Evolutionary conservation across 2,797 vertebrate species (phyloP).

Genomic region (Leucoraja ocellata): DNA sequence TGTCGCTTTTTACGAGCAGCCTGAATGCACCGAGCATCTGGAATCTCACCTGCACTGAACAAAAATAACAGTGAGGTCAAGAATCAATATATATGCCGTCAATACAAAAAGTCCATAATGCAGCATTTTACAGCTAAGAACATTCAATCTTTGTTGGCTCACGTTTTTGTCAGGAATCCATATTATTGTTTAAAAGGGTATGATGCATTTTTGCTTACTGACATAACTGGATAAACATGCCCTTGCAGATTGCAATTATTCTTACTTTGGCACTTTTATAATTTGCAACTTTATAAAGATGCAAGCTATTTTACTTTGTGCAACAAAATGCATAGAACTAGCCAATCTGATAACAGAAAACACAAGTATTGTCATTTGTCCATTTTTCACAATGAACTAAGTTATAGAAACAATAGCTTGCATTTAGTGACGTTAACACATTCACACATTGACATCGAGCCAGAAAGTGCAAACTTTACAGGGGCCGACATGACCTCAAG

Average conservation of each 20-base stretch:
- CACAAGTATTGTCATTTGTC: background rate
- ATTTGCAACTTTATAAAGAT: background rate
- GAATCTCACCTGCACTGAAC: constrained; percentile 61
- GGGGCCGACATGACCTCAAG: too few relatives aligned
- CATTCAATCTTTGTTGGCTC: background rate
- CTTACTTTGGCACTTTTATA: background rate
- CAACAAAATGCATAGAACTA: background rate
- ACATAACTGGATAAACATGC: background rate
- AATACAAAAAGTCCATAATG: background rate
- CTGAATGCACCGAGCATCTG: constrained; percentile 56
- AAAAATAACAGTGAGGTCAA: constrained; percentile 20
- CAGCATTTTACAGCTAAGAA: background rate
- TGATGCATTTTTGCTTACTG: background rate
- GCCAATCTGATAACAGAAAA: background rate
- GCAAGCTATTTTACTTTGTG: background rate
- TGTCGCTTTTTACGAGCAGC: constrained; percentile 65
- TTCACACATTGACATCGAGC: too few relatives aligned
- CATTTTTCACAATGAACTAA: background rate
- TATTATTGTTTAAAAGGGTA: background rate
- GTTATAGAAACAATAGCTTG: background rate
- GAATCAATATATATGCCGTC: background rate
- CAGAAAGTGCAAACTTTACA: too few relatives aligned
- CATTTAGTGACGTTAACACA: background rate
- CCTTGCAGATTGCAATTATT: background rate
- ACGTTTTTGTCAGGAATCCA: background rate